Conservation (phyloP, 2,113 vertebrate species). For the Tauraco erythrolophus region DNA sequence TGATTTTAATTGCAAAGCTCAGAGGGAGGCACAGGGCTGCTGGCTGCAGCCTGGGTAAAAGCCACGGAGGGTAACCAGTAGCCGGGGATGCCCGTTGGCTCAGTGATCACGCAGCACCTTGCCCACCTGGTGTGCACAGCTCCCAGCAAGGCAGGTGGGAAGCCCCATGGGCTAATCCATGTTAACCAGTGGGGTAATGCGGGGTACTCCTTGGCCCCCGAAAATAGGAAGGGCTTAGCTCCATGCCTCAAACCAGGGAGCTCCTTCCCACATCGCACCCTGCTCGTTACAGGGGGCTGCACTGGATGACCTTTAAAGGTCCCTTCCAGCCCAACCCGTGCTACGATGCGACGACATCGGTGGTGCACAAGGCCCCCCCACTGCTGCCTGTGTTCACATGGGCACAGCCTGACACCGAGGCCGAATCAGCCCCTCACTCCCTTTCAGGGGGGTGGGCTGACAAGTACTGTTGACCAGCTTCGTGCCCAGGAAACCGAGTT, state of each 20-base stretch:
- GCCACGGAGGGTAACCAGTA: fast-evolving
- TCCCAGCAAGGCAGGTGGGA: background rate
- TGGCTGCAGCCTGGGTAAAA: background rate
- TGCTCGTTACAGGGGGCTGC: background rate
- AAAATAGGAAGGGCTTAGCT: background rate
- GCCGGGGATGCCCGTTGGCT: fast-evolving
- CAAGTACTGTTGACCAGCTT: fast-evolving
- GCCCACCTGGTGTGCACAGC: background rate
- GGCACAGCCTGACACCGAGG: background rate
- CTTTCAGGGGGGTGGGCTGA: too few relatives aligned
- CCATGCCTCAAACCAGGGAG: background rate
- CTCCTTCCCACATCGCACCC: background rate
- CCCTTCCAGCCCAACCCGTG: background rate
- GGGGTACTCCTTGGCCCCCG: fast-evolving
- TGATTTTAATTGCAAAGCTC: background rate
- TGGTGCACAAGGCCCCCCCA: fast-evolving
- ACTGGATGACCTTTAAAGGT: background rate
- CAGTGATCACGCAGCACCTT: background rate
- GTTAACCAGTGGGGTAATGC: fast-evolving
- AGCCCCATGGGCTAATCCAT: too few relatives aligned
- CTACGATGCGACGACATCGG: fast-evolving
- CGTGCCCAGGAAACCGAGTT: fast-evolving
- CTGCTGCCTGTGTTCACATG: fast-evolving
- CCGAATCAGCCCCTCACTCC: background rate
- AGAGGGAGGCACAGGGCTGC: background rate